phyloP scores from a whole-genome alignment of 2,113 vertebrate genomes.

The Ophiodon elongatus region DNA sequence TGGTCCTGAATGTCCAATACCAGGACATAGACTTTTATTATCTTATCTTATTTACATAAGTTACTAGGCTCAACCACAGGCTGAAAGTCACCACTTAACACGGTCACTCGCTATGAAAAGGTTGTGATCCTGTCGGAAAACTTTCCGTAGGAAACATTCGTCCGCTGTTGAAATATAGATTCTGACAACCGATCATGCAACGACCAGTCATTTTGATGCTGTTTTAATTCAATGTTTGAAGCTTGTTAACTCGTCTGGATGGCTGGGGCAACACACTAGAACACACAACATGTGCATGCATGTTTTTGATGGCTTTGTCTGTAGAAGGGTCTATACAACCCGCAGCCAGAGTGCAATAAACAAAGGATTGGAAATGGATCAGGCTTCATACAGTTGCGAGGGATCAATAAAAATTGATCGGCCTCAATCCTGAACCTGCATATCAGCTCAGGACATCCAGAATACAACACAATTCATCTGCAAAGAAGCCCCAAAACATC shows the following conservation, averaged over 20 bases:
- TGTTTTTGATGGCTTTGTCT: not conserved
- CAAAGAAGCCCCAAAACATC: not conserved
- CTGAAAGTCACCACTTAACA: not conserved
- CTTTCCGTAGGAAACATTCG: not conserved
- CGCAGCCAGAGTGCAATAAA: not conserved
- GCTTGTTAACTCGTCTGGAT: not conserved
- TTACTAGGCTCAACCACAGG: not conserved
- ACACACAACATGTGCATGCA: not conserved
- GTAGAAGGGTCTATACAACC: not conserved
- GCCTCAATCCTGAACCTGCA: slow-evolving; percentile 10
- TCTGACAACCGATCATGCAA: not conserved
- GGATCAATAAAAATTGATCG: slow-evolving; percentile 43
- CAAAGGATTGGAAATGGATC: slow-evolving; percentile 23
- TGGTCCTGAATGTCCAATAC: too few species aligned
- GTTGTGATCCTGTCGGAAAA: not conserved
- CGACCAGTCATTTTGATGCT: not conserved
- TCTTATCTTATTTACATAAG: too few species aligned
- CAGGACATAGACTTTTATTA: too few species aligned
- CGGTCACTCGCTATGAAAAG: not conserved
- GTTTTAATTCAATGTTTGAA: not conserved
- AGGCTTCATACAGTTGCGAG: slow-evolving; percentile 7
- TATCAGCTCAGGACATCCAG: slow-evolving; percentile 2
- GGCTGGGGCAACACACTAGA: not conserved
- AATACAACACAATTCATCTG: not conserved
- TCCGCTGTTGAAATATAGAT: not conserved